phyloP scores from a whole-genome alignment of 1,140 invertebrate genomes.

The Cecropterus lyciades region DNA sequence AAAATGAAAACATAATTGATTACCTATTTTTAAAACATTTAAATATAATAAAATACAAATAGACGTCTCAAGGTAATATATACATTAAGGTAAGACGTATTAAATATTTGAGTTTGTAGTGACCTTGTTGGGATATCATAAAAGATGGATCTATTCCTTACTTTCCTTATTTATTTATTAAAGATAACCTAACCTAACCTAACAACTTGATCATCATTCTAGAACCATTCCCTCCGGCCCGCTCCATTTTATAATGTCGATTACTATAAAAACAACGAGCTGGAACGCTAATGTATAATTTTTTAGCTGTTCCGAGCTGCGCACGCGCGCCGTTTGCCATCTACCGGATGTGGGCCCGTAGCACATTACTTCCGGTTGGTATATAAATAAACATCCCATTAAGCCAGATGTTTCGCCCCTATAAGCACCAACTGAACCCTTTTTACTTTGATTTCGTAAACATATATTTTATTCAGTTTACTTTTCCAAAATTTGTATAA shows the following conservation, averaged over 20 bases:
- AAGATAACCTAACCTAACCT: too few relatives aligned
- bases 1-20: too few relatives aligned
- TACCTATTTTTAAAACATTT: too few relatives aligned
- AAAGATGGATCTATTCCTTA: too few relatives aligned
- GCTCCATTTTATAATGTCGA: conserved; percentile 19
- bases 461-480: too few relatives aligned
- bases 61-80: too few relatives aligned
- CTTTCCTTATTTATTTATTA: too few relatives aligned
- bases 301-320: conserved; percentile 32
- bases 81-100: too few relatives aligned
- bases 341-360: conserved; percentile 68
- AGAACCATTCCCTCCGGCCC: not conserved
- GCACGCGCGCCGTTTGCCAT: conserved; percentile 53
- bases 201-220: not conserved
- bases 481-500: too few relatives aligned
- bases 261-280: conserved; percentile 33
- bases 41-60: too few relatives aligned
- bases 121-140: too few relatives aligned
- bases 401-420: conserved; percentile 68
- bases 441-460: conserved; percentile 42
- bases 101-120: too few relatives aligned
- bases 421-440: conserved; percentile 37
- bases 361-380: conserved; percentile 67
- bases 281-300: conserved; percentile 35
- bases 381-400: conserved; percentile 76